Percentiles rank a stretch among this genome's conserved stretches.
Evolutionary conservation across 2,113 vertebrate species (phyloP).

Genomic region (Spea multiplicata): DNA sequence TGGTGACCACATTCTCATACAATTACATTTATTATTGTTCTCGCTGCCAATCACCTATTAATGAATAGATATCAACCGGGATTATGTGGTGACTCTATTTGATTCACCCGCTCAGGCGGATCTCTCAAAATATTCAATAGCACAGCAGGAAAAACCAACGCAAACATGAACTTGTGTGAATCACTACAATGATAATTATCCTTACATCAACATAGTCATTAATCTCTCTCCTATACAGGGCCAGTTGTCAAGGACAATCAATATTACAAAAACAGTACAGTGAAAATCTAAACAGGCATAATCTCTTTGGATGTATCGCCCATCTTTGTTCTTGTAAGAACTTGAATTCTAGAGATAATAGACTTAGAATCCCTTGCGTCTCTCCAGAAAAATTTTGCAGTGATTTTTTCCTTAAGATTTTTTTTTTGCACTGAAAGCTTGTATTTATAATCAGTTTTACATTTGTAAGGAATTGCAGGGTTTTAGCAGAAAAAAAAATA

Average conservation of each 20-base stretch:
- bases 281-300: constrained; percentile 44
- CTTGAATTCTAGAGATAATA: background rate
- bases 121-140: constrained; percentile 44
- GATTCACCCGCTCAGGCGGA: constrained; percentile 29
- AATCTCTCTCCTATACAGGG: constrained; percentile 46
- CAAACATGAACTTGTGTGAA: constrained; percentile 49
- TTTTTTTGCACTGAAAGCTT: background rate
- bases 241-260: constrained; percentile 45
- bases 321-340: background rate
- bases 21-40: constrained; percentile 41
- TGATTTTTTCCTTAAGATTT: no score
- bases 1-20: constrained; percentile 35
- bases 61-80: constrained; percentile 40
- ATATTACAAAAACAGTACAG: constrained; percentile 46
- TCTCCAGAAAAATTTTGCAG: background rate
- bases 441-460: background rate
- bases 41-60: constrained; percentile 37
- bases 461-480: background rate
- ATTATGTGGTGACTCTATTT: constrained; percentile 20
- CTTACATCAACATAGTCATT: constrained; percentile 34
- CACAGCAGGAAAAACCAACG: constrained; percentile 41
- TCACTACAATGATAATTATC: constrained; percentile 49
- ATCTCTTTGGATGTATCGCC: constrained; percentile 27
- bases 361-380: background rate
- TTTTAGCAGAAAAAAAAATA: background rate